A percentile compares a stretch with the other conserved stretches of the same genome.
Evolutionary conservation across 2,113 vertebrate genomes (phyloP).

Genomic region (Gracilinanus agilis): DNA sequence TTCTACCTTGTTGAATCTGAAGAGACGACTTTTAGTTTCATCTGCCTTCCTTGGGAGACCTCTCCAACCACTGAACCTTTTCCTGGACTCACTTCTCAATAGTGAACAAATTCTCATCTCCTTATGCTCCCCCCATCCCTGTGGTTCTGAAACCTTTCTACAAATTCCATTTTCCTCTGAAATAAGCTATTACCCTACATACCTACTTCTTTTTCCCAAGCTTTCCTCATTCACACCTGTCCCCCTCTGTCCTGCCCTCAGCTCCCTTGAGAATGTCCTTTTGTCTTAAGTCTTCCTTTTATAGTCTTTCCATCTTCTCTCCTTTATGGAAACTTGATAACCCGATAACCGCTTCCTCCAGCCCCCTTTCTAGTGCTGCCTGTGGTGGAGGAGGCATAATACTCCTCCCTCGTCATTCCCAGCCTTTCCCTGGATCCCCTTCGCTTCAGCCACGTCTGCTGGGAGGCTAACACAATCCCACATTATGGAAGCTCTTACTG

Average conservation of each 20-base stretch:
- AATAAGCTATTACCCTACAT: not conserved
- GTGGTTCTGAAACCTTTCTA: not conserved
- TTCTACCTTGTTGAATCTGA: not conserved
- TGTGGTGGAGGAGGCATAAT: not conserved
- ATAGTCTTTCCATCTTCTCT: not conserved
- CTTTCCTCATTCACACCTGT: not conserved
- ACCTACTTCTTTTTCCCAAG: not conserved
- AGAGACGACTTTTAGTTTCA: not conserved
- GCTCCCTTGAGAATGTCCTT: not conserved
- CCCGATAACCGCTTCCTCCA: not conserved
- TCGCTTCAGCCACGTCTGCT: not conserved
- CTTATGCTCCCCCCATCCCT: not conserved
- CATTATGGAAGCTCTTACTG: not conserved
- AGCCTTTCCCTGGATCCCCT: not conserved
- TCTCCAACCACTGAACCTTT: not conserved
- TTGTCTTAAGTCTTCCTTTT: not conserved
- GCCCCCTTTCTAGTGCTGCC: not conserved
- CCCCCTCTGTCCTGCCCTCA: not conserved
- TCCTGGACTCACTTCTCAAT: not conserved
- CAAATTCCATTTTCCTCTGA: not conserved
- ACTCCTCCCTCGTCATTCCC: not conserved
- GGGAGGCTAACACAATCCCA: not conserved
- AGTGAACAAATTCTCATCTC: not conserved
- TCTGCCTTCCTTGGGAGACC: not conserved
- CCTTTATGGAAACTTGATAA: not conserved